Evolutionary conservation across 1,140 invertebrate species (phyloP), one percentile per base, ranked within the genome.

Genomic region (Battus philenor): DNA sequence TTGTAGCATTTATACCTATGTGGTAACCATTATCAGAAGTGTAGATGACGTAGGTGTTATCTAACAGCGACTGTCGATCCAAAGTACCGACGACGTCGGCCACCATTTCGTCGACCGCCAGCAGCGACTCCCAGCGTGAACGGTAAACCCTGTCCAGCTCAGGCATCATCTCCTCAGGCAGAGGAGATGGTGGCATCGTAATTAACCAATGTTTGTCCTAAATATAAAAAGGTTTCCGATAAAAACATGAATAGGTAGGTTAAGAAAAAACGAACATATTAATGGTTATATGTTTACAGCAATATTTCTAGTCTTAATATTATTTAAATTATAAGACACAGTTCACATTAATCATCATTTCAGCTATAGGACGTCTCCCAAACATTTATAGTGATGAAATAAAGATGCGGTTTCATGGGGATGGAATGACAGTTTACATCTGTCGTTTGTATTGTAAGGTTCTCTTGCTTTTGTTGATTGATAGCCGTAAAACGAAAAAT

Each of bases 1-100:
- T n/a, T n/a, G n/a, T n/a, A n/a, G n/a, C n/a, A 5, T 5, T 75
- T 66, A 77, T 85, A 91, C 94, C 94, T 62, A 96, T 86, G 86
- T 97, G 95, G 81, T 92, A 97, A 33, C 95, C 95, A 86, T 97
- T 96, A 71, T 97, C 95, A 0, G 95, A 96, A 0, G 94, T 93
- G 58, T 92, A 95, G 31, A 97, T 90, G 0, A 97, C 68, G 64
- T 93, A 95, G 2, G 95, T 97, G 57, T 94, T 88, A 2, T 93
- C 76, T 3, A 95, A 65, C 1, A 91, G 24, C 4, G 87, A 66
- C 8, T 83, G 70, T 1, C 74, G 51, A 27, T 89, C 79, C 26
- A 96, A 68, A 12, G 86, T 66, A 1, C 83, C 58, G 7, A 95
- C 68, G 3, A 97, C 69, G 43, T 85, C 83, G 7, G 88, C 86